Percentiles rank a stretch among this genome's conserved stretches.
These are phyloP conservation scores for Pachypeltis micranthus DNA, from an alignment of 1,140 invertebrate genomes.

Conservation along the genomic window DNA sequence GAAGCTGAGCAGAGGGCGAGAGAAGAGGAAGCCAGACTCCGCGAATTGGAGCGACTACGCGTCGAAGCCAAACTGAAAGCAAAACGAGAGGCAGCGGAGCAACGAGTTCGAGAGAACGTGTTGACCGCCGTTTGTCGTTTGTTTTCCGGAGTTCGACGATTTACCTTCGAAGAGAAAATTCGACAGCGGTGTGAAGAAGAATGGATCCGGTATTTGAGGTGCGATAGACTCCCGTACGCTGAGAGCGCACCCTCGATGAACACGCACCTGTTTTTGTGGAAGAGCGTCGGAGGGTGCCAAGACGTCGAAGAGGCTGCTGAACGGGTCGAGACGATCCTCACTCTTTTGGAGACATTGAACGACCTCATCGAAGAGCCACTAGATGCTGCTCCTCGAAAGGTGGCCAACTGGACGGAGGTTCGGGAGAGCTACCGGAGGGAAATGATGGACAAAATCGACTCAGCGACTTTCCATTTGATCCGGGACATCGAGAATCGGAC, in stretches of 20 bases:
- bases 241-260: slow-evolving; percentile 42
- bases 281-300: slow-evolving; percentile 36
- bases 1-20: slow-evolving; percentile 21
- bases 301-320: slow-evolving; percentile 34
- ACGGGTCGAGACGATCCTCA: slow-evolving; percentile 33
- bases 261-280: slow-evolving; percentile 49
- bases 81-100: slow-evolving; percentile 17
- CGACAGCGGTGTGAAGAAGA: slow-evolving; percentile 28
- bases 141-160: slow-evolving; percentile 14
- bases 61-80: slow-evolving; percentile 18
- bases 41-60: slow-evolving; percentile 14
- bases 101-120: slow-evolving; percentile 12
- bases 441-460: slow-evolving; percentile 38
- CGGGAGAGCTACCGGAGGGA: slow-evolving; percentile 31
- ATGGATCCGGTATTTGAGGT: slow-evolving; percentile 48
- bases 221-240: slow-evolving; percentile 50
- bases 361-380: slow-evolving; percentile 34
- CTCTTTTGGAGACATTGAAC: slow-evolving; percentile 37
- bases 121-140: slow-evolving; percentile 11
- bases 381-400: slow-evolving; percentile 24
- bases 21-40: slow-evolving; percentile 18
- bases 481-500: slow-evolving; percentile 41
- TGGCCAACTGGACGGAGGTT: slow-evolving; percentile 39
- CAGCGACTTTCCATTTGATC: slow-evolving; percentile 39
- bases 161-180: slow-evolving; percentile 20